These are phyloP conservation scores for Podotricha telesiphe DNA, from an alignment of 2,888 invertebrate species.

Conservation along the genomic window DNA sequence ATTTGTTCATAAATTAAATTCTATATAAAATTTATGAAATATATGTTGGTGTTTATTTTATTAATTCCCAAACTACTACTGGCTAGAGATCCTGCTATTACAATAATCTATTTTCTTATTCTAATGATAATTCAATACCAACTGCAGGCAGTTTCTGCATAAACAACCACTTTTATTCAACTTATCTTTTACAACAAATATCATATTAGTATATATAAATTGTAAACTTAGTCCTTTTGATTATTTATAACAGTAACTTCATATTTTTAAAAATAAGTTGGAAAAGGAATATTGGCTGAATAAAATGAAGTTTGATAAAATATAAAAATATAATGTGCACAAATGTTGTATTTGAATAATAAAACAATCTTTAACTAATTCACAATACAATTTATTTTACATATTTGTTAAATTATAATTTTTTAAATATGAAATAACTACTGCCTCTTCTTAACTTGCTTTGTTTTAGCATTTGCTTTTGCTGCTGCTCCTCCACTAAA, in stretches of 20 bases:
- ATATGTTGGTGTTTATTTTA: slow-evolving; percentile 5
- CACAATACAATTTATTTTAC: slow-evolving; percentile 48
- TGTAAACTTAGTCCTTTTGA: no score
- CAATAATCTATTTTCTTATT: no score
- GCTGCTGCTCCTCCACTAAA: slow-evolving; percentile 88
- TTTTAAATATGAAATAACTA: slow-evolving; percentile 46
- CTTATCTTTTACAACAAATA: no score
- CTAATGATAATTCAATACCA: no score
- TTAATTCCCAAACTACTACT: not conserved
- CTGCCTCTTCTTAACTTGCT: slow-evolving; percentile 78
- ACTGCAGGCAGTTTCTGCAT: no score
- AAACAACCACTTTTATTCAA: no score
- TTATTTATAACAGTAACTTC: no score
- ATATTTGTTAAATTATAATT: slow-evolving; percentile 50
- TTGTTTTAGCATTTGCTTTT: slow-evolving; percentile 73
- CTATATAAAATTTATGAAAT: slow-evolving; percentile 63
- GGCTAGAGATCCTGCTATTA: not conserved
- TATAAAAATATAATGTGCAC: no score
- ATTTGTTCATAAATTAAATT: slow-evolving; percentile 72
- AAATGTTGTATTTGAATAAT: not conserved
- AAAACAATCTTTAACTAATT: not conserved
- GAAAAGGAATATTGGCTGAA: no score
- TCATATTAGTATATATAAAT: no score
- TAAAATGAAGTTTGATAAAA: no score
- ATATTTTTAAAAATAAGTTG: no score